Evolutionary conservation across 2,888 invertebrate genomes (phyloP), one percentile per base, ranked within the genome.

Genomic region (Pristionchus arcanus): DNA sequence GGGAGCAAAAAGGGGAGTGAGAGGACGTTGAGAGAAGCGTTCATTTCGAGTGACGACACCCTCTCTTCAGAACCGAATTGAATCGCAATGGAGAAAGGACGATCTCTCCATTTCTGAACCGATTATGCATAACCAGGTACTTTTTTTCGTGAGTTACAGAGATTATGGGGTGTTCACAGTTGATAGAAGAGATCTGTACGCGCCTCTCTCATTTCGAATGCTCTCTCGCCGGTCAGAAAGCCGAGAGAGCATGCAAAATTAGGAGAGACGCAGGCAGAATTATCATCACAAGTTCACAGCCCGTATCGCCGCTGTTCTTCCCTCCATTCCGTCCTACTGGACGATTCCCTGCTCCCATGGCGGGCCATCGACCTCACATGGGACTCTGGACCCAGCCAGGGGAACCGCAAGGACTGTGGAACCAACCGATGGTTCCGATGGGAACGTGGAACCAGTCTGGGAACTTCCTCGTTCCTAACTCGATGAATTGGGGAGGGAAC

Each of bases 51-150:
- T 63, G 63, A 63, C 63, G n/a, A 63, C 63, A 63, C 9, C 42
- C 11, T 2, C n/a, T 21, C 63, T 63, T n/a, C 63, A 63, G 63
- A 25, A 63, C 25, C 2, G 25, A 63, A 25, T 63, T 25, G n/a
- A 63, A 11, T 63, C 63, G 21, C 63, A 63, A 7, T 63, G 63
- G 63, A 25, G n/a, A 21, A n/a, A 74, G 37, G 74, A 34, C 34
- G 37, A 74, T 19, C 19, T 1, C 37, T 37, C 21, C 74, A 37
- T 21, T 71, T 1, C 74, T 34, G 74, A 74, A 34, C 74, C 4
- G 37, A 74, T 74, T 74, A 74, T 74, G 74, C 37, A 74, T 5
- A 74, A 37, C 21, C 74, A 74, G 74, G 74, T 74, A 74, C 37
- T 37, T 63, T 63, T n/a, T 63, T 63, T 25, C 11, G 5, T n/a